Base-by-base conservation (phyloP, 1,140 invertebrate genomes). In the Lepidotrigona ventralis region DNA sequence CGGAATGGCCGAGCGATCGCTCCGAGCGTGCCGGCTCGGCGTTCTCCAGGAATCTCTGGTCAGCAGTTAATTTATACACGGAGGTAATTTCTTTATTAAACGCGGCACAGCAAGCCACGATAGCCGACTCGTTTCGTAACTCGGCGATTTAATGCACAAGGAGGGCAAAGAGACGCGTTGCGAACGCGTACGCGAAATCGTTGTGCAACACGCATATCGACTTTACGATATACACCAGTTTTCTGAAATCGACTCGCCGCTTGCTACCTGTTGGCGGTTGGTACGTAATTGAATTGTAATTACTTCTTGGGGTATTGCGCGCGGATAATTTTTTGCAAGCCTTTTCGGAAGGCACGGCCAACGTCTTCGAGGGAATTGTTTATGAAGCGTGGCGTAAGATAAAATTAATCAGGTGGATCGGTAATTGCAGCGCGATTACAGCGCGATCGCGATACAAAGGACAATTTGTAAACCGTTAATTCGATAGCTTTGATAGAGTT, bases 11-110 rank as follows among this genome's bases (percentile, higher is more conserved):
- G 63, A 56, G 14, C 54, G 64, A 82, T 77, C 73, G 73, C n/a
- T 51, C 23, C 56, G 60, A 26, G 71, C 63, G 60, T 19, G n/a
- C 12, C 11, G 51, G 29, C 6, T 17, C 63, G 12, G 1, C 23
- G 58, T 12, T 33, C 64, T 21, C 58, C 23, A 60, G 58, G 58
- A 29, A n/a, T 26, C 63, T n/a, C 5, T 21, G 29, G 29, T 23
- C 26, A 51, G 19, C 33, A 39, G 66, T 75, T 78, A 70, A 78
- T 78, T 83, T 71, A 63, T 60, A 71, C 33, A 2, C 26, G 14
- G 6, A 26, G 63, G 39, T 83, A 83, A 83, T 83, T 83, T 83
- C 81, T 83, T 83, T 54, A 71, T 78, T 83, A 83, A 77, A 82
- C n/a, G 29, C 53, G 29, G n/a, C 58, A 19, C 17, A 11, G 29